Evolutionary conservation across 2,888 invertebrate species (phyloP).

Genomic region (Resseliella maxima): DNA sequence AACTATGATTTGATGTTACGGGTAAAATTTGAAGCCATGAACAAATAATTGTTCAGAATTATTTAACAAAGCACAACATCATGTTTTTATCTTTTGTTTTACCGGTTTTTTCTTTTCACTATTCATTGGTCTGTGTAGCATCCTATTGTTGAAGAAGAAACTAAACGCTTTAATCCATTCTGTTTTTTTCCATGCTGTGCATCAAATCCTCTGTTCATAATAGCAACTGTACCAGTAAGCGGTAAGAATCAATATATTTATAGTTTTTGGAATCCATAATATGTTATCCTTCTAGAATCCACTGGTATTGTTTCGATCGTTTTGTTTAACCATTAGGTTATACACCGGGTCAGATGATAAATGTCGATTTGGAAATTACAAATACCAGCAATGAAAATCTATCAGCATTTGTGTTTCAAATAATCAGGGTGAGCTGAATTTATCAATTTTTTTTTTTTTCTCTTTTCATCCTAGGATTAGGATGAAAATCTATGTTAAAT

Average conservation of each 20-base stretch:
- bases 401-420: background rate
- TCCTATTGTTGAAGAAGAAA: constrained; percentile 72
- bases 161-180: constrained; percentile 71
- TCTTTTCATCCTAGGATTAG: background rate
- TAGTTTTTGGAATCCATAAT: no score
- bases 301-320: no score
- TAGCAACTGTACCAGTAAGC: constrained; percentile 74
- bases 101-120: background rate
- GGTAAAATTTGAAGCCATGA: background rate
- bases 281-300: no score
- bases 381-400: constrained; percentile 52
- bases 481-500: background rate
- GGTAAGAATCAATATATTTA: no score
- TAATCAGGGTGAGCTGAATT: constrained; percentile 6
- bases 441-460: no score
- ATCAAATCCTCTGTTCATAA: constrained; percentile 74
- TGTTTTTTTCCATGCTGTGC: constrained; percentile 71
- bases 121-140: background rate
- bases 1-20: constrained; percentile 68
- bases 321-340: no score
- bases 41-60: background rate
- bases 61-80: background rate
- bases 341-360: constrained; percentile 79
- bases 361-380: constrained; percentile 29
- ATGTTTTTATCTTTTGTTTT: background rate